A percentile compares a stretch with the other conserved stretches of the same genome.
These are phyloP conservation scores for Hirtodrosophila duncani DNA, from an alignment of 2,888 invertebrate genomes.

Conservation along the genomic window DNA sequence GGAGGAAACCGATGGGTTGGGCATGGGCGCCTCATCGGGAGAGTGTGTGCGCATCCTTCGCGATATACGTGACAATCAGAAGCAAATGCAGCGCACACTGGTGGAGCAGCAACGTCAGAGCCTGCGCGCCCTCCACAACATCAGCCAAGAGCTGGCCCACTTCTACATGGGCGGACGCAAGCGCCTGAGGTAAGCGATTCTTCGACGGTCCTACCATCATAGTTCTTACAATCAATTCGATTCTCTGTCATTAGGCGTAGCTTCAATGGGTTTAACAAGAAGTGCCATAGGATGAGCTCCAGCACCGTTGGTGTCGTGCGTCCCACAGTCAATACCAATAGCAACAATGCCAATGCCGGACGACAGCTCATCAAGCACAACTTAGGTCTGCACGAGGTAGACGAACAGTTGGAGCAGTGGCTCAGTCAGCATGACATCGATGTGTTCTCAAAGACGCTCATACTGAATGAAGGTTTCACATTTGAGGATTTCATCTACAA, in stretches of 20 bases:
- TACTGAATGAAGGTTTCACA: constrained; percentile 87
- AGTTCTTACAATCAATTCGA: background rate
- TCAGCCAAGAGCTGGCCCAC: constrained; percentile 73
- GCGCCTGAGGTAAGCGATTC: constrained; percentile 47
- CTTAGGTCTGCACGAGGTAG: constrained; percentile 76
- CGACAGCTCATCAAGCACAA: constrained; percentile 61
- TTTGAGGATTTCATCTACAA: constrained; percentile 88
- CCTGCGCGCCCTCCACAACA: constrained; percentile 64
- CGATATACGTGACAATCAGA: constrained; percentile 69
- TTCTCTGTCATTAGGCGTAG: constrained; percentile 43
- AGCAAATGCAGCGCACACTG: constrained; percentile 64
- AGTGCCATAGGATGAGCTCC: constrained; percentile 57
- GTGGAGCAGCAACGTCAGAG: constrained; percentile 69
- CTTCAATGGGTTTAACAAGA: constrained; percentile 53
- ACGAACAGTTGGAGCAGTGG: constrained; percentile 85
- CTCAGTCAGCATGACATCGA: constrained; percentile 84
- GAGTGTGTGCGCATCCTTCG: constrained; percentile 67
- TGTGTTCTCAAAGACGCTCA: constrained; percentile 82
- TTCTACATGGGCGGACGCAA: constrained; percentile 69
- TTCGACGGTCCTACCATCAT: too few relatives aligned
- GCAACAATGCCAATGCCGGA: constrained; percentile 42
- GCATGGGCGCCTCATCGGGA: constrained; percentile 32
- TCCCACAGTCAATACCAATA: constrained; percentile 27
- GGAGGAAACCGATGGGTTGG: constrained; percentile 22
- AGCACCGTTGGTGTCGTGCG: constrained; percentile 34